phyloP scores from a whole-genome alignment of 1,140 invertebrate genomes.

The Phocides pigmalion region DNA sequence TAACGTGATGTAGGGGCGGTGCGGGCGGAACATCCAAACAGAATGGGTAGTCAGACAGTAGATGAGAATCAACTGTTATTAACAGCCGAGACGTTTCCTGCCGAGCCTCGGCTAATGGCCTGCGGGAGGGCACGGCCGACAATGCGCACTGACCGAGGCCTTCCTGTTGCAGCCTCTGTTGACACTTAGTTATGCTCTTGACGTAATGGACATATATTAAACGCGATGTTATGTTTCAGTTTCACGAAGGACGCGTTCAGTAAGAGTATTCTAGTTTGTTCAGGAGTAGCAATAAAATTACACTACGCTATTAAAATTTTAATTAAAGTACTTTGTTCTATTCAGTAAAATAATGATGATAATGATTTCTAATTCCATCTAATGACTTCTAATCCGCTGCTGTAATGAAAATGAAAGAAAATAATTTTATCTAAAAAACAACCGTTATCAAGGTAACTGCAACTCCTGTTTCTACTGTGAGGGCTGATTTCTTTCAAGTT shows the following conservation, averaged over 20 bases:
- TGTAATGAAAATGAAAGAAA: no score
- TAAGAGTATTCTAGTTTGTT: no score
- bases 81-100: constrained; percentile 67
- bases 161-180: constrained; percentile 14
- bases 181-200: constrained; percentile 6
- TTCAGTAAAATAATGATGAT: no score
- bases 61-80: constrained; percentile 69
- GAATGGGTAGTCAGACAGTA: constrained; percentile 46
- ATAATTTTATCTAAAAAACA: no score
- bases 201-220: not conserved
- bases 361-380: no score
- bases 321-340: no score
- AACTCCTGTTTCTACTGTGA: no score
- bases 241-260: not conserved
- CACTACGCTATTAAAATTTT: no score
- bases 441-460: no score
- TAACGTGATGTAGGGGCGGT: not conserved
- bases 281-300: no score
- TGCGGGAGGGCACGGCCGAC: constrained; percentile 36
- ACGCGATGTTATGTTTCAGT: not conserved
- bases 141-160: constrained; percentile 17
- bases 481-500: no score
- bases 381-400: no score
- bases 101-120: constrained; percentile 60
- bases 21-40: constrained; percentile 27